phyloP scores from a whole-genome alignment of 2,888 invertebrate genomes.

The Hypsopygia costalis region DNA sequence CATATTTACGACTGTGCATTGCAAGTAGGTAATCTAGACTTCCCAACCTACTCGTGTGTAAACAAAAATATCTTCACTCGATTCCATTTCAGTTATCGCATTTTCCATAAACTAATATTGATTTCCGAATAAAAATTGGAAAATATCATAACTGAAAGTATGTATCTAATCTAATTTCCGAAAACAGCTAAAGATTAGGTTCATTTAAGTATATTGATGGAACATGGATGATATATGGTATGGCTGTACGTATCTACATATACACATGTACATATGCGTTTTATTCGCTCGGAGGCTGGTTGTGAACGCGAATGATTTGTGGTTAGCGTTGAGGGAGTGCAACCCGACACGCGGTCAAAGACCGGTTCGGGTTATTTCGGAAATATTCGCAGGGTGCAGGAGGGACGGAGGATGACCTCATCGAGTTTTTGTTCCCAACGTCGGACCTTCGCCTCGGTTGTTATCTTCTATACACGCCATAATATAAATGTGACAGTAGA shows the following conservation, averaged over 20 bases:
- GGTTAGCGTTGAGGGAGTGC: slow-evolving; percentile 39
- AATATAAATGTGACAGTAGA: slow-evolving; percentile 9
- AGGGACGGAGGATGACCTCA: slow-evolving; percentile 63
- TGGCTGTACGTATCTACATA: background rate
- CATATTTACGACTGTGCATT: no score
- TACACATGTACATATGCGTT: background rate
- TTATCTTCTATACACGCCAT: slow-evolving; percentile 3
- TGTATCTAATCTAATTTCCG: no score
- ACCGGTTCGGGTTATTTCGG: slow-evolving; percentile 72
- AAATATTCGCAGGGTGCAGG: slow-evolving; percentile 56
- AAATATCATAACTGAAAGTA: no score
- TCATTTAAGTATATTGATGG: no score
- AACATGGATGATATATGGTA: no score
- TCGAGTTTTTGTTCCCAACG: slow-evolving; percentile 41
- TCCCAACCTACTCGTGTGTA: background rate
- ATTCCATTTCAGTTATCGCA: background rate
- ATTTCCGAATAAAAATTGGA: no score
- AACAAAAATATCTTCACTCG: background rate
- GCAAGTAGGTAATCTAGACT: no score
- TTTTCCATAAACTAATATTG: no score
- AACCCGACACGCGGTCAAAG: slow-evolving; percentile 62
- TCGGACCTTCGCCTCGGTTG: slow-evolving; percentile 18
- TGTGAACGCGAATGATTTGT: slow-evolving; percentile 56
- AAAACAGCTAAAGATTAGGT: no score
- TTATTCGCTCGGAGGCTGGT: slow-evolving; percentile 16